Base-by-base conservation (phyloP, 2,888 invertebrate species). In the Heliconius hortense region DNA sequence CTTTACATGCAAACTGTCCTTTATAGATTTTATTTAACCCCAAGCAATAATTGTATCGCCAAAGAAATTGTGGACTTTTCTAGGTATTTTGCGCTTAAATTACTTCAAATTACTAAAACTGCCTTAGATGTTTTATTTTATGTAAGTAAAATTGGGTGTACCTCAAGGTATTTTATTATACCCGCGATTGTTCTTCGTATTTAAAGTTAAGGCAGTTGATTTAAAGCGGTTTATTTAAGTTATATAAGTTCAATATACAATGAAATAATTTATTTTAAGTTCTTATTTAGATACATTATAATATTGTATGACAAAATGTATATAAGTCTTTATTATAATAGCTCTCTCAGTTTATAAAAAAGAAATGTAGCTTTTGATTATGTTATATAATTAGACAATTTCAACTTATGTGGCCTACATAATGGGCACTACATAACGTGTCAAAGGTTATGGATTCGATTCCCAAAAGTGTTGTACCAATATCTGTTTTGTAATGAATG, bases 21-120 rank as follows among this genome's bases (percentile, higher is more conserved):
- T 75, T 80, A 76, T 82, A 79, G 78, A 78, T 80, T 53, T 69
- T 78, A 79, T 78, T 81, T 82, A 82, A 81, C 82, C 82, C 82
- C 82, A 86, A 87, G 88, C 89, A 90, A 90, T 89, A 88, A 85
- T 84, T 83, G 83, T 82, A 80, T 89, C 88, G 86, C 91, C 91
- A 91, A 91, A 90, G 90, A 90, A 80, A 82, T 81, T 77, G 82
- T 82, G 86, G 82, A 84, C 85, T 86, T 86, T 87, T 88, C 85
- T 84, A 83, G 80, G 85, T 82, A 80, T 73, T 69, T 71, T 59
- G 71, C 39, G 67, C 62, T 72, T 70, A 66, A 68, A 64, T 69
- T 70, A 72, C 28, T 64, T 56, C 68, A 21, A 60, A 71, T 75
- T 53, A 77, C 28, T 66, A 68, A 28, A 76, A 72, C 73, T 71